These are phyloP conservation scores for Zoanthus sociatus DNA, from an alignment of 92 coral and sea anemone species.

Conservation along the genomic window DNA sequence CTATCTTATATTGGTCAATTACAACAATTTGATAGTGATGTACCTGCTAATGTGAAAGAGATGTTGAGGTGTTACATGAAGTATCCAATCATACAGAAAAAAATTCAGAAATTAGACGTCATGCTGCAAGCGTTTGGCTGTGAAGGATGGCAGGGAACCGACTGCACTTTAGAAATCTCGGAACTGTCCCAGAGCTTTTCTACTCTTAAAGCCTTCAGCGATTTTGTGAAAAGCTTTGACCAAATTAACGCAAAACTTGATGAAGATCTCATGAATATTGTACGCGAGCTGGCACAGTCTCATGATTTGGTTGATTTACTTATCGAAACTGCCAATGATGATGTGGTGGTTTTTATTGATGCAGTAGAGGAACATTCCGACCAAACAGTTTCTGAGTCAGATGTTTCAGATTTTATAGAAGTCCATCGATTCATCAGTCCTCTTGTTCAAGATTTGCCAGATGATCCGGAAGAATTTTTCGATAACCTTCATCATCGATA, in stretches of 20 bases:
- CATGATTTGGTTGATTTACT: conserved; percentile 60
- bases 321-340: conserved; percentile 72
- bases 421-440: conserved; percentile 72
- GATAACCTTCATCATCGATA: conserved; percentile 40
- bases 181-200: not conserved
- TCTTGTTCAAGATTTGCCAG: conserved; percentile 48
- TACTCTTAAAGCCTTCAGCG: conserved; percentile 6
- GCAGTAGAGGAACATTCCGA: conserved; percentile 85
- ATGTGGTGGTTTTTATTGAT: conserved; percentile 73
- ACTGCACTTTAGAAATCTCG: not conserved
- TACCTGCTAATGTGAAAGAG: conserved; percentile 9
- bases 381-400: conserved; percentile 68
- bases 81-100: conserved; percentile 33
- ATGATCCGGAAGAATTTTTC: conserved; percentile 37
- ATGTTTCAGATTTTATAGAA: conserved; percentile 77
- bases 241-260: conserved; percentile 22
- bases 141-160: not conserved
- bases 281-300: conserved; percentile 60
- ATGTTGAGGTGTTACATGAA: conserved; percentile 49
- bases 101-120: conserved; percentile 27
- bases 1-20: conserved; percentile 27
- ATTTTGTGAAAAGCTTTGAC: conserved; percentile 9
- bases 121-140: conserved; percentile 45
- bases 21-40: conserved; percentile 1
- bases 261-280: conserved; percentile 33